Conservation (phyloP, 2,888 invertebrate species). For the Drosophila greeni region DNA sequence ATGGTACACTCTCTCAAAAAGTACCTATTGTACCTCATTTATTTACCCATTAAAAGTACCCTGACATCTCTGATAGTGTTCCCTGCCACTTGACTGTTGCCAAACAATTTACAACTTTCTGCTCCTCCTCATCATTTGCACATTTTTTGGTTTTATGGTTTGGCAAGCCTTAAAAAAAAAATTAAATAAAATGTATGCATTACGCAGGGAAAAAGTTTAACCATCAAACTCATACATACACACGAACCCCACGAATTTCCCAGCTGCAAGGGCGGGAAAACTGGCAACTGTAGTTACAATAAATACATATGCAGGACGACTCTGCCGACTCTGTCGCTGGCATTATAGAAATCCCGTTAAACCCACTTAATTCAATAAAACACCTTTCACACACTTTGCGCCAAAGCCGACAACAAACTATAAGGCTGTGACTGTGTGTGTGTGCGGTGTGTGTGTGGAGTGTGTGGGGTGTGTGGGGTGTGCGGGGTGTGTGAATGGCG, state of each 20-base stretch:
- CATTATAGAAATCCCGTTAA: slow-evolving; percentile 74
- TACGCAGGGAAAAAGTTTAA: slow-evolving; percentile 63
- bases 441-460: slow-evolving; percentile 15
- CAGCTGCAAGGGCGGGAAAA: slow-evolving; percentile 11
- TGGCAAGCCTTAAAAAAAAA: slow-evolving; percentile 58
- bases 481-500: slow-evolving; percentile 26
- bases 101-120: slow-evolving; percentile 54
- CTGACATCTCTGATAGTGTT: slow-evolving; percentile 11
- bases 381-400: slow-evolving; percentile 73
- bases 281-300: slow-evolving; percentile 66
- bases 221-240: slow-evolving; percentile 38
- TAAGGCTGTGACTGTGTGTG: slow-evolving; percentile 47
- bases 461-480: slow-evolving; percentile 25
- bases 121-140: slow-evolving; percentile 50
- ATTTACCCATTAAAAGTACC: neutral
- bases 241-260: neutral
- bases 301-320: slow-evolving; percentile 59
- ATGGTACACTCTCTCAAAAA: neutral
- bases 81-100: slow-evolving; percentile 64
- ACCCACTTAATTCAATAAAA: slow-evolving; percentile 74
- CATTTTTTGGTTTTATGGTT: slow-evolving; percentile 55
- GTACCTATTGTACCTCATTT: neutral
- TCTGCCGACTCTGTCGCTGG: slow-evolving; percentile 47
- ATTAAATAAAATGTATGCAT: slow-evolving; percentile 73
- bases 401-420: slow-evolving; percentile 72